A percentile compares a stretch with the other conserved stretches of the same genome.
Evolutionary conservation across 2,797 vertebrate genomes (phyloP).

Genomic region (Meriones psammophilus): DNA sequence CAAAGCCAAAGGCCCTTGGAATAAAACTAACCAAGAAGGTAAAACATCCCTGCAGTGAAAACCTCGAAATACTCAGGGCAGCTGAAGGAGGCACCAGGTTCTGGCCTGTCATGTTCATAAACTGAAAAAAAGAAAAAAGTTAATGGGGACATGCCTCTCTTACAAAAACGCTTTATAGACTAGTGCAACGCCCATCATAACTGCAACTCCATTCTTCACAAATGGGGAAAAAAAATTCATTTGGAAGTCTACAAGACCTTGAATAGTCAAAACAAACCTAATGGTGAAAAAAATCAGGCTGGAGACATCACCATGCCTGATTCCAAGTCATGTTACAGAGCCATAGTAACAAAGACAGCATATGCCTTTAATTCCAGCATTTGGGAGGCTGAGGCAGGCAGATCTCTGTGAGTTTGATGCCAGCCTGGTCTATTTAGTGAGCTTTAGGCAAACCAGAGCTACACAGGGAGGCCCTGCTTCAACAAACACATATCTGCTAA

Average conservation of each 20-base stretch:
- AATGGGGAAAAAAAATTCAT: neutral
- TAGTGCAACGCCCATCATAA: neutral
- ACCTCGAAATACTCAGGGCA: neutral
- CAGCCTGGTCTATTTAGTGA: neutral
- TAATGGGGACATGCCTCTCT: neutral
- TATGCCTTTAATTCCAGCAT: neutral
- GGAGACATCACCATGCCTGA: neutral
- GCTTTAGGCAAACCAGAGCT: neutral
- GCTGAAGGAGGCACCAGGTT: neutral
- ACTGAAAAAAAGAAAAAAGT: neutral
- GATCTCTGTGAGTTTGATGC: neutral
- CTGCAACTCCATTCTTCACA: neutral
- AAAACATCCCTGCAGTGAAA: neutral
- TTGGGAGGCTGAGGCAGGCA: neutral
- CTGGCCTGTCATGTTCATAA: neutral
- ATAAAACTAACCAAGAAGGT: neutral
- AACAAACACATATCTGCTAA: constrained; percentile 3
- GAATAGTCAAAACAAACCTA: neutral
- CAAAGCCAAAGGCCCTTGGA: neutral
- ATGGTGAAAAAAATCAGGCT: neutral
- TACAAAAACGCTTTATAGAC: neutral
- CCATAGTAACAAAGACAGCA: neutral
- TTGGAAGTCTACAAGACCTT: neutral
- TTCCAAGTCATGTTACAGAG: neutral
- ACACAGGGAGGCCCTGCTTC: neutral